These are phyloP conservation scores for Aeoliscus strigatus DNA, from an alignment of 2,797 vertebrate species.

Conservation along the genomic window DNA sequence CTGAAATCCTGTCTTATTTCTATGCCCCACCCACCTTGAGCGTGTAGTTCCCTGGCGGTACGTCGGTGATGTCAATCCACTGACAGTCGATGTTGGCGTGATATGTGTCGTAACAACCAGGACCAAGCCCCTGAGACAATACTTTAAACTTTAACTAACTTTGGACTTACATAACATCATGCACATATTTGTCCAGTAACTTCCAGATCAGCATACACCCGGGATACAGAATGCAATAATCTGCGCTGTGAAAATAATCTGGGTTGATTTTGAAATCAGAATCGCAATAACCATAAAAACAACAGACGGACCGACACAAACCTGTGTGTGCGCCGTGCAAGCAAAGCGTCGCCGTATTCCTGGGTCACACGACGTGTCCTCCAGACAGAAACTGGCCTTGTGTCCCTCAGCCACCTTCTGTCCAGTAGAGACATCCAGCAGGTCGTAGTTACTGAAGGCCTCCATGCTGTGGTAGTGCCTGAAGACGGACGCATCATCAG, in stretches of 20 bases:
- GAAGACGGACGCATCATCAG: conserved; percentile 6
- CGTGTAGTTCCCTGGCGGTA: conserved; percentile 77
- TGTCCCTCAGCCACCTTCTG: conserved; percentile 79
- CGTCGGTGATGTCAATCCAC: conserved; percentile 85
- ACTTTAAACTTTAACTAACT: not conserved
- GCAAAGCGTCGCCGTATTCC: conserved; percentile 75
- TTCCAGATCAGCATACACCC: too few species aligned
- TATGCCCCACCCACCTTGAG: conserved; percentile 66
- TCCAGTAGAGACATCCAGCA: conserved; percentile 69
- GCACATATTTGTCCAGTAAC: too few species aligned
- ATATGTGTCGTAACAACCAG: conserved; percentile 83
- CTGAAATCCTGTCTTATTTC: not conserved
- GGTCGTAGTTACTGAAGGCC: conserved; percentile 80
- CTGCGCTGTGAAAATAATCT: too few species aligned
- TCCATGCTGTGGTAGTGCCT: conserved; percentile 86
- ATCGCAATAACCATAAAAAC: too few species aligned
- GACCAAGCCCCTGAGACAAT: conserved; percentile 76
- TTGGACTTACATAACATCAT: too few species aligned
- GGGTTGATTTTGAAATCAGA: too few species aligned
- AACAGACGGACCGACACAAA: conserved; percentile 16
- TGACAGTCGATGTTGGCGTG: conserved; percentile 84
- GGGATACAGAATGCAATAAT: too few species aligned
- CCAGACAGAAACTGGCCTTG: conserved; percentile 83
- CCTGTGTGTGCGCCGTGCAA: conserved; percentile 79
- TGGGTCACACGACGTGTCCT: conserved; percentile 78